Percentiles rank a stretch among this genome's conserved stretches.
Evolutionary conservation across 2,113 vertebrate genomes (phyloP).

Genomic region (Semicossyphus pulcher): DNA sequence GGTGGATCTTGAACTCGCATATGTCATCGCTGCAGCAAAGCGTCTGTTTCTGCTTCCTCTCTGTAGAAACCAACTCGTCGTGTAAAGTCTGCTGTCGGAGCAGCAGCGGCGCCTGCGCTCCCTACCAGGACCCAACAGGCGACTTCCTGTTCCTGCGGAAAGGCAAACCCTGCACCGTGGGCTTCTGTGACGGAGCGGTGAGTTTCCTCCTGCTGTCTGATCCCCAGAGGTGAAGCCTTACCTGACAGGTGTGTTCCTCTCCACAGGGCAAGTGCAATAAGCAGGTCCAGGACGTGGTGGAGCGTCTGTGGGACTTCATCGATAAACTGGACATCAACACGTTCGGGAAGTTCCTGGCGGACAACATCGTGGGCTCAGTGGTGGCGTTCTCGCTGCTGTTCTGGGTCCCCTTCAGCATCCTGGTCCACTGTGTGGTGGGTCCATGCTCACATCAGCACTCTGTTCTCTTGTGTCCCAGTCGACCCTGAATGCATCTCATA

Average conservation of each 20-base stretch:
- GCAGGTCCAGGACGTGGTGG: slow-evolving; percentile 95
- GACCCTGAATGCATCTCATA: neutral
- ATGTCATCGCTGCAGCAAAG: too few species aligned
- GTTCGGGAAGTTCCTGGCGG: slow-evolving; percentile 93
- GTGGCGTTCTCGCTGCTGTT: slow-evolving; percentile 94
- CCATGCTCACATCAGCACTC: too few species aligned
- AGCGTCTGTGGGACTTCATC: slow-evolving; percentile 98
- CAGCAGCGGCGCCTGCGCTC: slow-evolving; percentile 80
- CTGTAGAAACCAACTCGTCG: slow-evolving; percentile 88
- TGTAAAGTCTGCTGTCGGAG: slow-evolving; percentile 94
- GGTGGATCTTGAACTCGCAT: too few species aligned
- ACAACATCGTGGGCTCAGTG: slow-evolving; percentile 97
- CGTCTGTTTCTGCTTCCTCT: neutral
- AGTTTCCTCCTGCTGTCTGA: slow-evolving; percentile 34
- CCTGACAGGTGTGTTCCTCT: neutral
- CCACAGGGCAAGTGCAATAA: slow-evolving; percentile 96
- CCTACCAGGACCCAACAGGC: slow-evolving; percentile 71
- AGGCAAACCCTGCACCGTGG: slow-evolving; percentile 96
- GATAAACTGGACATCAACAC: slow-evolving; percentile 97
- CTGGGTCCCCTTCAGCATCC: slow-evolving; percentile 97
- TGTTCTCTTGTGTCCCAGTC: neutral
- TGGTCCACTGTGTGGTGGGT: slow-evolving; percentile 96
- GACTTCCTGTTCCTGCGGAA: slow-evolving; percentile 90
- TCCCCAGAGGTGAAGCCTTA: too few species aligned
- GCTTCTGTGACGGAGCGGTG: slow-evolving; percentile 93